A percentile compares a stretch with the other conserved stretches of the same genome.
Conservation (phyloP, 2,797 vertebrate genomes). For the Sciaenops ocellatus region DNA sequence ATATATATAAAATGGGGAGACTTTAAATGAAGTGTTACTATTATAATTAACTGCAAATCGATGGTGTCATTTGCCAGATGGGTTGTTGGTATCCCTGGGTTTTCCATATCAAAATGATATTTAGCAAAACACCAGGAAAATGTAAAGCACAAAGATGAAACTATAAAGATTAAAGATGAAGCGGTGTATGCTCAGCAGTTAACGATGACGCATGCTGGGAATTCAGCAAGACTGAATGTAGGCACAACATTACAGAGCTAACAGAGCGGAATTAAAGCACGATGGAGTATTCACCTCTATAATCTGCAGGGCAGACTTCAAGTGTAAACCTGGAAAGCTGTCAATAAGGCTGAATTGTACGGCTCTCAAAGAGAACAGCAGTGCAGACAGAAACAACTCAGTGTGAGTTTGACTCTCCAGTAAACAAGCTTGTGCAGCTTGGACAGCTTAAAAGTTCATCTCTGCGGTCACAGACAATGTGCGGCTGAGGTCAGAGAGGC, state of each 20-base stretch:
- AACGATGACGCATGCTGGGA: not conserved
- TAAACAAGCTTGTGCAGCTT: slow-evolving; percentile 15
- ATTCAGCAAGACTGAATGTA: slow-evolving; percentile 9
- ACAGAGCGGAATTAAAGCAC: not conserved
- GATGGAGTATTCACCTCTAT: slow-evolving; percentile 1
- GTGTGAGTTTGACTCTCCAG: not conserved
- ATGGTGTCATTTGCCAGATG: not conserved
- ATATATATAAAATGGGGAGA: not conserved
- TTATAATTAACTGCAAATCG: not conserved
- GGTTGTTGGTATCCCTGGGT: not conserved
- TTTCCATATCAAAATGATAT: not conserved
- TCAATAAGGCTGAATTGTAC: slow-evolving; percentile 8
- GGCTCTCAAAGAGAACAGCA: slow-evolving; percentile 2
- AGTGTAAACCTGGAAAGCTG: slow-evolving; percentile 14
- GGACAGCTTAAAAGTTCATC: slow-evolving; percentile 6
- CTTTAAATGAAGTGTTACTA: not conserved
- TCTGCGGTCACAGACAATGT: not conserved
- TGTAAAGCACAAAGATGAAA: not conserved
- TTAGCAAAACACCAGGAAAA: not conserved
- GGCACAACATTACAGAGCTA: not conserved
- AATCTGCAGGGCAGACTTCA: slow-evolving; percentile 9
- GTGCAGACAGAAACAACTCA: not conserved
- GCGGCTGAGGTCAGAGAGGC: slow-evolving; percentile 13
- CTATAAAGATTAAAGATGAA: not conserved
- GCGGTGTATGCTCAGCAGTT: not conserved